Evolutionary conservation across 37 sponge, comb jelly and placozoan species (phyloP), one percentile per base, ranked within the genome.

Genomic region (Halichondria panicea): DNA sequence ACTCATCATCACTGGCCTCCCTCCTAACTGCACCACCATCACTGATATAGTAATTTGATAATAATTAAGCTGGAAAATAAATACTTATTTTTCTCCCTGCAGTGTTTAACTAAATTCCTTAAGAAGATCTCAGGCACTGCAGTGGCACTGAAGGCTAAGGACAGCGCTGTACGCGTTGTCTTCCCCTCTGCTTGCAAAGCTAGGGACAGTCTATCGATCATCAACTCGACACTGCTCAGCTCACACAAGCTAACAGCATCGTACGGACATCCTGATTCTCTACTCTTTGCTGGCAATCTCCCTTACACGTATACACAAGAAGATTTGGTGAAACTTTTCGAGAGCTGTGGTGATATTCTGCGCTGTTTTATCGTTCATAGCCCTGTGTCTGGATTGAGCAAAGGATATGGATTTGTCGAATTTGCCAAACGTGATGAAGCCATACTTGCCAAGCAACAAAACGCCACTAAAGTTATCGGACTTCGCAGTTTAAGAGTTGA

Each of bases 371-470:
- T 91, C 27, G 71, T 91, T 19, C 46, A 60, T 66, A 86, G 87
- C 42, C 56, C 37, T 1, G 3, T 63, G 9, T 78, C 76, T 1
- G 87, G 84, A 4, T 52, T 34, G 36, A 70, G 72, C 42, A 91
- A 91, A 36, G 83, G 92, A 25, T 91, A 91, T 39, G 92, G 87
- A 11, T 81, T 91, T 71, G 80, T 91, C 3, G 92, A 91, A 46
- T 82, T 53, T 45, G 68, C 75, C 15, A 55, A 18, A 8, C 69
- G 77, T 24, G 79, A 82, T 24, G 79, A 91, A 39, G 92, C 92
- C 1, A 36, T 76, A 19, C 24, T 24, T 38, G 92, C 92, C 0
- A 91, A 91, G 53, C 78, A 77, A 41, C 32, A 43, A 7, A 52
- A 86, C 71, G 92, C 87, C 25, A 82, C 86, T 13, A 82, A 78